phyloP scores from a whole-genome alignment of 2,113 vertebrate genomes.

The Thamnaconus septentrionalis region DNA sequence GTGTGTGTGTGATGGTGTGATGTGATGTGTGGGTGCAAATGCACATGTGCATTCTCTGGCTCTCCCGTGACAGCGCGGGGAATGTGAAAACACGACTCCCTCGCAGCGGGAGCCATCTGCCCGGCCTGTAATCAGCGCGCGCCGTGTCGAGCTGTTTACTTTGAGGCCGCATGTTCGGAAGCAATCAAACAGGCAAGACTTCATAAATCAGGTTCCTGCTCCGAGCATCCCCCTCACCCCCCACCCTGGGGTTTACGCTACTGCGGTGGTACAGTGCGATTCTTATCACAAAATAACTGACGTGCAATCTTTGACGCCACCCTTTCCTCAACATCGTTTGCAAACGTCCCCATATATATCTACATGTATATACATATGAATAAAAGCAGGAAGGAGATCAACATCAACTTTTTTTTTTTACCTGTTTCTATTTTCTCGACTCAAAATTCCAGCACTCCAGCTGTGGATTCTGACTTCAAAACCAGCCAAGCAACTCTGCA shows the following conservation, averaged over 20 bases:
- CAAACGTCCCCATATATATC: no score
- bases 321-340: no score
- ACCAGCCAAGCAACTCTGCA: constrained; percentile 14
- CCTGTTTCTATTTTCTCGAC: no score
- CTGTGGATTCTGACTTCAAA: constrained; percentile 54
- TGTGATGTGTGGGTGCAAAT: not conserved
- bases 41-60: constrained; percentile 39
- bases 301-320: constrained; percentile 9
- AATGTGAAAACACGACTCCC: constrained; percentile 69
- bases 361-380: no score
- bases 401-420: no score
- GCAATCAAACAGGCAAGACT: constrained; percentile 25
- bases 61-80: constrained; percentile 49
- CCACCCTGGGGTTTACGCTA: constrained; percentile 14
- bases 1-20: not conserved
- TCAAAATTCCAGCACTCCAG: constrained; percentile 62
- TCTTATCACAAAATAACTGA: constrained; percentile 39
- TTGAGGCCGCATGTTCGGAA: constrained; percentile 38
- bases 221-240: no score
- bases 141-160: constrained; percentile 72
- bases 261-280: constrained; percentile 12
- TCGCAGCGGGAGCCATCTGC: constrained; percentile 64
- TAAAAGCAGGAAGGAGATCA: no score
- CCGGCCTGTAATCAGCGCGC: constrained; percentile 60
- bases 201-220: constrained; percentile 58